Evolutionary conservation across 1,140 invertebrate species (phyloP).

Genomic region (Drosophila rufa): DNA sequence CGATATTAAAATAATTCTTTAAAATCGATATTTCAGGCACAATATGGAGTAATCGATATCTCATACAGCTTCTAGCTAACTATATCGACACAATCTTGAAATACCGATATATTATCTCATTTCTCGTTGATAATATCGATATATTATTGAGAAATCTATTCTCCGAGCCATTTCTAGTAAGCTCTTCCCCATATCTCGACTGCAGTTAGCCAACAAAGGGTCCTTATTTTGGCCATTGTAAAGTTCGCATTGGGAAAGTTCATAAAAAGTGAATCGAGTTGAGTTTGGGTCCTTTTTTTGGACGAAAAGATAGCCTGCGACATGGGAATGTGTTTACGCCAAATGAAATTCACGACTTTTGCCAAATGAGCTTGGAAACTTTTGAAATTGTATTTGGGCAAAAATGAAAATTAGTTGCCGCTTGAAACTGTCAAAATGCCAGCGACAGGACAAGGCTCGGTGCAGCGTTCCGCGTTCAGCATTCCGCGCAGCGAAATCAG

Average conservation of each 20-base stretch:
- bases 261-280: constrained; percentile 69
- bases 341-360: constrained; percentile 69
- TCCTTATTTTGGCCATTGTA: constrained; percentile 5
- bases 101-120: too few relatives aligned
- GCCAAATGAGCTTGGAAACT: constrained; percentile 68
- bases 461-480: constrained; percentile 9
- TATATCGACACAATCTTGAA: not conserved
- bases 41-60: too few relatives aligned
- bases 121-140: not conserved
- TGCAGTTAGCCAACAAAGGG: constrained; percentile 1
- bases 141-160: too few relatives aligned
- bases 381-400: constrained; percentile 60
- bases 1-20: too few relatives aligned
- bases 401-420: constrained; percentile 67
- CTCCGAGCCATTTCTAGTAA: not conserved
- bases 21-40: too few relatives aligned
- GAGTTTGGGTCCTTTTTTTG: constrained; percentile 30
- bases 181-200: not conserved
- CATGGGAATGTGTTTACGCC: constrained; percentile 64
- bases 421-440: constrained; percentile 68
- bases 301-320: constrained; percentile 8
- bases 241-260: constrained; percentile 62
- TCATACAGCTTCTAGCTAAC: not conserved
- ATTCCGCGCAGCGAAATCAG: constrained; percentile 52
- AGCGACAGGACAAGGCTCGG: constrained; percentile 57